Conservation (phyloP, 2,888 invertebrate species). For the Chydorus sphaericus region DNA sequence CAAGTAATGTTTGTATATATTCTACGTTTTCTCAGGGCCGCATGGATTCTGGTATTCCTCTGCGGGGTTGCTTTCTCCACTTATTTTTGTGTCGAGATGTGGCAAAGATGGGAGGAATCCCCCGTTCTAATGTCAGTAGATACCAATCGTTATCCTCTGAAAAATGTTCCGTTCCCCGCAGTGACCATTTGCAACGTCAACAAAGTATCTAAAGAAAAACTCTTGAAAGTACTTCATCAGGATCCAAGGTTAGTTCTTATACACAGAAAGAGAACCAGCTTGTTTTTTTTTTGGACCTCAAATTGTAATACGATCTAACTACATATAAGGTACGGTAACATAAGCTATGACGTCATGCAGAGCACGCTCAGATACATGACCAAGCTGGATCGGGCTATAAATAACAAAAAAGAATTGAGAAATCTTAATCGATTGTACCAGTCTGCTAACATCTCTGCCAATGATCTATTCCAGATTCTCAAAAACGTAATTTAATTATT, state of each 20-base stretch:
- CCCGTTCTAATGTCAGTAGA: conserved; percentile 67
- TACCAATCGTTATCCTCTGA: conserved; percentile 49
- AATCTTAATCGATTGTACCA: neutral
- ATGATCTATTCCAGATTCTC: neutral
- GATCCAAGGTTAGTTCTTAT: neutral
- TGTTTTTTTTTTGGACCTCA: too few species aligned
- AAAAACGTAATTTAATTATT: neutral
- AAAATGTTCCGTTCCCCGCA: conserved; percentile 63
- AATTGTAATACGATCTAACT: too few species aligned
- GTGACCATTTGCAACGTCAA: conserved; percentile 74
- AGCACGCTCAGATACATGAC: neutral
- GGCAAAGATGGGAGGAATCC: conserved; percentile 46
- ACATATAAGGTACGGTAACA: neutral
- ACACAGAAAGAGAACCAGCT: too few species aligned
- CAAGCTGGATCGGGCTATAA: neutral
- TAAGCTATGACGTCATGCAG: neutral
- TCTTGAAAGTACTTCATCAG: conserved; percentile 15
- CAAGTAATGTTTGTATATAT: neutral
- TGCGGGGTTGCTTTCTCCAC: conserved; percentile 17
- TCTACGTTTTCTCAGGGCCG: conserved; percentile 15
- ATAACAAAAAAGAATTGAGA: neutral
- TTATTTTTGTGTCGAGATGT: conserved; percentile 20
- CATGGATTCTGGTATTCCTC: conserved; percentile 19
- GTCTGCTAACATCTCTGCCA: neutral
- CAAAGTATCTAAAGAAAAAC: conserved; percentile 43